Conservation (phyloP, 2,888 invertebrate species). For the Gortyna flavago region DNA sequence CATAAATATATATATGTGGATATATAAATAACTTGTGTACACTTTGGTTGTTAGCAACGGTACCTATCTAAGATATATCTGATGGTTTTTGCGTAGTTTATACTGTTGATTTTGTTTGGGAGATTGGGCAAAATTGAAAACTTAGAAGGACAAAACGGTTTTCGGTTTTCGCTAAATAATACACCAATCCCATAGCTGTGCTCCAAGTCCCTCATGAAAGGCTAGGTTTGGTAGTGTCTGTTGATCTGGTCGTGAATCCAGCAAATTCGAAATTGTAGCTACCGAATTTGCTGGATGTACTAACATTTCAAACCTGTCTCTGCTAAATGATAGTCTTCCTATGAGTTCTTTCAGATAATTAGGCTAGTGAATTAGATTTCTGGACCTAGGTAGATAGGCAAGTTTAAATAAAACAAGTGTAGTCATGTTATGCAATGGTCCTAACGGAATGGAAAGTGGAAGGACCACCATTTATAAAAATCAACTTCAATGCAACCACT, state of each 20-base stretch:
- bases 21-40: slow-evolving; percentile 35
- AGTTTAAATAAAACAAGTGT: neutral
- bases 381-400: neutral
- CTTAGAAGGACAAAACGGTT: neutral
- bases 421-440: neutral
- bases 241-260: neutral
- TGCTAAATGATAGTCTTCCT: neutral
- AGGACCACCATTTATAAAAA: neutral
- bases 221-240: neutral
- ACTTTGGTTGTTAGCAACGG: slow-evolving; percentile 28
- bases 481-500: neutral
- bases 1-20: slow-evolving; percentile 27
- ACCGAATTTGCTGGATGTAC: neutral
- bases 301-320: neutral
- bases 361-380: neutral
- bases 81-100: neutral
- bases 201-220: neutral
- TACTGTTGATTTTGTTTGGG: neutral
- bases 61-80: slow-evolving; percentile 7
- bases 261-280: neutral
- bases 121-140: neutral
- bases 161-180: neutral
- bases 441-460: neutral
- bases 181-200: neutral
- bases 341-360: neutral